Percentiles rank a stretch among this genome's conserved stretches.
These are phyloP conservation scores for Anagrus nilaparvatae DNA, from an alignment of 1,140 invertebrate genomes.

Conservation along the genomic window DNA sequence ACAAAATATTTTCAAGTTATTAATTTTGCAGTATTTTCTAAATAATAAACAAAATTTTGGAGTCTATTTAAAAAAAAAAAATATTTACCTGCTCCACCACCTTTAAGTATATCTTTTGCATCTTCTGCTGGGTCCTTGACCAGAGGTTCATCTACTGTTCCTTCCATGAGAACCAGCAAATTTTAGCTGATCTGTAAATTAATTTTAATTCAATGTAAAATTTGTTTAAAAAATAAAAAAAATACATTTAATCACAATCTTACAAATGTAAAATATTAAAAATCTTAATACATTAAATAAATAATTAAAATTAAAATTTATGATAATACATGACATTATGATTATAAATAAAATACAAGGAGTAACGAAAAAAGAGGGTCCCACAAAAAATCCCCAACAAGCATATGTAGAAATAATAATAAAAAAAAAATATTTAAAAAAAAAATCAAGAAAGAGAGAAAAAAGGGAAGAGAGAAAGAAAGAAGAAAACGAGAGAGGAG, in stretches of 20 bases:
- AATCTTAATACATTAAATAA: too few species aligned
- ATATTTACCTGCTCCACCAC: too few species aligned
- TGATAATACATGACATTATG: too few species aligned
- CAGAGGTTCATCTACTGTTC: slow-evolving; percentile 34
- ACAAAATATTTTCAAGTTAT: too few species aligned
- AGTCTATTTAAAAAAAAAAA: slow-evolving; percentile 5
- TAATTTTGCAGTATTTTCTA: too few species aligned
- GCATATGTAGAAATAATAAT: not conserved
- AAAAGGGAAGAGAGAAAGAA: slow-evolving; percentile 8
- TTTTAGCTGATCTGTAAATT: slow-evolving; percentile 26
- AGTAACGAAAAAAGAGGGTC: too few species aligned
- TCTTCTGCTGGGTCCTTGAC: slow-evolving; percentile 36
- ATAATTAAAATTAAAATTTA: too few species aligned
- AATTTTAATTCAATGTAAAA: slow-evolving; percentile 2
- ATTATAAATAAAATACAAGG: too few species aligned
- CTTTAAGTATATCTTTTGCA: slow-evolving; percentile 28
- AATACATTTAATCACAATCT: too few species aligned
- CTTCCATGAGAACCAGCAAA: slow-evolving; percentile 38
- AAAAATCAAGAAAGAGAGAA: too few species aligned
- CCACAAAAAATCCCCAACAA: too few species aligned
- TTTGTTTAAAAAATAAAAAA: slow-evolving; percentile 1
- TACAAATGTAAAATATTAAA: too few species aligned
- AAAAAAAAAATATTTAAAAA: slow-evolving; percentile 6
- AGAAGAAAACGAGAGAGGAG: slow-evolving; percentile 7
- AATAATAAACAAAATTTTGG: not conserved